These are phyloP conservation scores for Eurois occulta DNA, from an alignment of 2,888 invertebrate species.

Conservation along the genomic window DNA sequence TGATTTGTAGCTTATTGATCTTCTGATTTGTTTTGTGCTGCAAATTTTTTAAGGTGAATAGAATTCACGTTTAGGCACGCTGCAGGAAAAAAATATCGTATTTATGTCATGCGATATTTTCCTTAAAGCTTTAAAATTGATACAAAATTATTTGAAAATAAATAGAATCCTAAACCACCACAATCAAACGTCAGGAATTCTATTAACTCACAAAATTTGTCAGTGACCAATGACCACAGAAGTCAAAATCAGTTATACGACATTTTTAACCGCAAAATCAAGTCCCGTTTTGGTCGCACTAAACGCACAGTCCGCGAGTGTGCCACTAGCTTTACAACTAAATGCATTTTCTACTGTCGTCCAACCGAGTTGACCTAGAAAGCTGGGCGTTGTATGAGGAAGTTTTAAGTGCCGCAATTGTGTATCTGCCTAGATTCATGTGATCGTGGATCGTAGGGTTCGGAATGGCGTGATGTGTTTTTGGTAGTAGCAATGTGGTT, in stretches of 20 bases:
- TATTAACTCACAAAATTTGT: background rate
- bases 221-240: background rate
- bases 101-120: slow-evolving; percentile 1
- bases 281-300: slow-evolving; percentile 27
- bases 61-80: background rate
- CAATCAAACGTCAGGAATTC: background rate
- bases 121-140: background rate
- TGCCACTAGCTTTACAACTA: slow-evolving; percentile 54
- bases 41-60: background rate
- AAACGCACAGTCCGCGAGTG: slow-evolving; percentile 48
- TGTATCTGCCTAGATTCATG: slow-evolving; percentile 50
- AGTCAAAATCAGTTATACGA: background rate
- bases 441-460: slow-evolving; percentile 14
- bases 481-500: background rate
- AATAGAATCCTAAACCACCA: background rate
- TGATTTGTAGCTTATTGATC: slow-evolving; percentile 23
- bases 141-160: background rate
- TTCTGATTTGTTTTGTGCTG: background rate
- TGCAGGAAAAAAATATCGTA: background rate
- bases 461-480: background rate
- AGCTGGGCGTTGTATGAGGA: slow-evolving; percentile 59
- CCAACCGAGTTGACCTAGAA: slow-evolving; percentile 65
- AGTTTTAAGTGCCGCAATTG: slow-evolving; percentile 63
- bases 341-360: slow-evolving; percentile 70
- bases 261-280: slow-evolving; percentile 21